Conservation (phyloP, 2,113 vertebrate genomes). For the Hippopotamus amphibius region DNA sequence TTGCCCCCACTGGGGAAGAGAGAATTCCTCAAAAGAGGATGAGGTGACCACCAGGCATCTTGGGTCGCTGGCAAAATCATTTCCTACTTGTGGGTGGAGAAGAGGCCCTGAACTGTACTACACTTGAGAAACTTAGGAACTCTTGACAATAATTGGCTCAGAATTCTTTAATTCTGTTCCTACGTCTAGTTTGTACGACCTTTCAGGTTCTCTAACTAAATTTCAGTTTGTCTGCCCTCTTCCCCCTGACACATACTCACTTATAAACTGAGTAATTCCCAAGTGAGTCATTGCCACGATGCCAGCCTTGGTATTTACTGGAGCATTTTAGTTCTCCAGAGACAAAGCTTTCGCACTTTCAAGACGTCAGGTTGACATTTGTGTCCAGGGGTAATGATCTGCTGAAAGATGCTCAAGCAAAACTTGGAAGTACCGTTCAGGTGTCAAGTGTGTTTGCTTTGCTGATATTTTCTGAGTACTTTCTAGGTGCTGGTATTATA, state of each 20-base stretch:
- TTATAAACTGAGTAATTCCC: not conserved
- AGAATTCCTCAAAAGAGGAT: not conserved
- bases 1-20: not conserved
- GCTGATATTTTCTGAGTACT: not conserved
- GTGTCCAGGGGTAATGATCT: constrained; percentile 9
- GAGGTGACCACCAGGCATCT: not conserved
- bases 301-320: constrained; percentile 42
- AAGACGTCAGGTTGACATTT: constrained; percentile 63
- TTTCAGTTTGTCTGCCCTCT: not conserved
- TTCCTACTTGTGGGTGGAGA: not conserved
- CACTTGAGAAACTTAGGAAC: not conserved
- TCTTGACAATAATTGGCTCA: not conserved
- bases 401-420: not conserved
- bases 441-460: not conserved
- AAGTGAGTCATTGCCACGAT: not conserved
- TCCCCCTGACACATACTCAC: not conserved
- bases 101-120: not conserved
- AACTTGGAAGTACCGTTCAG: not conserved
- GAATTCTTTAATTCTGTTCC: not conserved
- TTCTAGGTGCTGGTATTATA: not conserved
- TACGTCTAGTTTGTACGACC: not conserved
- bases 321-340: not conserved
- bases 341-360: constrained; percentile 25
- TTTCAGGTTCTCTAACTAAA: not conserved
- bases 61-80: not conserved